phyloP scores from a whole-genome alignment of 2,113 vertebrate genomes.

The Xiphorhynchus elegans region DNA sequence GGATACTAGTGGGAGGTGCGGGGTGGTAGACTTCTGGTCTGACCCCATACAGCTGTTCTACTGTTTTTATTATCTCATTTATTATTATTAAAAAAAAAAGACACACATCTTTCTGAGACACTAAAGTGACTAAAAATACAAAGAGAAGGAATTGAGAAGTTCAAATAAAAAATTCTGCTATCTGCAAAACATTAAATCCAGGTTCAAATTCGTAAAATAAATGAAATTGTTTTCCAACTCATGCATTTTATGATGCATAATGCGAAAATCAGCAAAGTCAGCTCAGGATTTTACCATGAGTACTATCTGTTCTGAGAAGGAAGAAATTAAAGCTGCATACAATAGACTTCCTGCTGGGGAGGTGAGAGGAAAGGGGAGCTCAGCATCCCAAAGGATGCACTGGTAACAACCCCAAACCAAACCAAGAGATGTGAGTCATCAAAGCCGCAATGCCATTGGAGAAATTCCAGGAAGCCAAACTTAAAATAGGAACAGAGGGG shows the following conservation, averaged over 20 bases:
- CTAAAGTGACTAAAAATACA: neutral
- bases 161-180: neutral
- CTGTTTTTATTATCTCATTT: neutral
- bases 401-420: neutral
- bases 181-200: neutral
- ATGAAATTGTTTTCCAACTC: neutral
- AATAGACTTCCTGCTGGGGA: conserved; percentile 48
- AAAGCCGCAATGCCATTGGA: neutral
- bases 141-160: neutral
- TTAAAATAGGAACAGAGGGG: conserved; percentile 17
- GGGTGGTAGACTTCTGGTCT: neutral
- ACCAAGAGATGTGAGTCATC: neutral
- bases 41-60: neutral
- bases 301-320: neutral
- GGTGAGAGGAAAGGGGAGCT: conserved; percentile 5
- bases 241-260: neutral
- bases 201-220: neutral
- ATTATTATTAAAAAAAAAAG: neutral
- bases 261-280: neutral
- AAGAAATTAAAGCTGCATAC: conserved; percentile 33
- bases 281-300: neutral
- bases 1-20: neutral
- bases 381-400: conserved; percentile 36
- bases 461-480: conserved; percentile 10
- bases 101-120: fast-evolving